Evolutionary conservation across 2,888 invertebrate genomes (phyloP).

Genomic region (Zaprionus obscuricornis): DNA sequence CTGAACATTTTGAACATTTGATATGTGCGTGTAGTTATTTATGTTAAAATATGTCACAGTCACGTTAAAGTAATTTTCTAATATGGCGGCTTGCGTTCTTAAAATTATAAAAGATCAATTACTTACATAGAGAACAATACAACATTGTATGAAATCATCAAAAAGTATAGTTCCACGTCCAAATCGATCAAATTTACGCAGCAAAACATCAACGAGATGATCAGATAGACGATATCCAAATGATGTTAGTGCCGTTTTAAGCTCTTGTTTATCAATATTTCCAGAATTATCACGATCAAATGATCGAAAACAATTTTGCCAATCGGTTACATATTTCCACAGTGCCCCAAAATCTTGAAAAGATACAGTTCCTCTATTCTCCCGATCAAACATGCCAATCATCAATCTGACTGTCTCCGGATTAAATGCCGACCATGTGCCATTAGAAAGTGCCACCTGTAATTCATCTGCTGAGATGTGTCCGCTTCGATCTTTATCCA

Average conservation of each 20-base stretch:
- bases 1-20: too few relatives aligned
- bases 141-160: conserved; percentile 99
- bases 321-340: conserved; percentile 99
- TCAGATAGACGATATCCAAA: conserved; percentile 96
- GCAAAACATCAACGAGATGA: conserved; percentile 89
- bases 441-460: conserved; percentile 96
- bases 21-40: too few relatives aligned
- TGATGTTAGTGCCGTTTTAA: conserved; percentile 93
- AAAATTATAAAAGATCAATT: too few relatives aligned
- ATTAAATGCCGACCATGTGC: conserved; percentile 98
- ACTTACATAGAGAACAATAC: conserved; percentile 95
- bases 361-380: conserved; percentile 93
- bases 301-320: conserved; percentile 97
- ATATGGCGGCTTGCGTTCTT: too few relatives aligned
- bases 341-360: conserved; percentile 98
- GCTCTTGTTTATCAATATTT: conserved; percentile 94
- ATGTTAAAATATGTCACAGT: too few relatives aligned
- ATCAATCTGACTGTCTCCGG: conserved; percentile 94
- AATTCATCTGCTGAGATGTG: conserved; percentile 94
- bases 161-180: conserved; percentile 96
- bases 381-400: conserved; percentile 96
- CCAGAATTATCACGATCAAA: conserved; percentile 97
- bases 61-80: too few relatives aligned
- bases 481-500: conserved; percentile 93
- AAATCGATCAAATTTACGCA: conserved; percentile 96